A percentile compares a stretch with the other conserved stretches of the same genome.
phyloP scores from a whole-genome alignment of 2,888 invertebrate species.

The Scaptomyza tumidula region DNA sequence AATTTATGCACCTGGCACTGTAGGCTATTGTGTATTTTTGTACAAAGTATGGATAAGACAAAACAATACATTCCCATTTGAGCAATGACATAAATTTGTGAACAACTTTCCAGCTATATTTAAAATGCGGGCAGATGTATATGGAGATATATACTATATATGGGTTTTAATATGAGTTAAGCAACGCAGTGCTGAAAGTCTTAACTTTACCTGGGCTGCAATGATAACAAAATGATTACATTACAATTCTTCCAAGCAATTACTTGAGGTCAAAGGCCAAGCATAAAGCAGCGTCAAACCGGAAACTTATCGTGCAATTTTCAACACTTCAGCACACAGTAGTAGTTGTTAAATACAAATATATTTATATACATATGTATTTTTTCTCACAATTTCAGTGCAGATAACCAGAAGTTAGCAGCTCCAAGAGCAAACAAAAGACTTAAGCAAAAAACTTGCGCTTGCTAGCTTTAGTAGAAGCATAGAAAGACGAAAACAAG shows the following conservation, averaged over 20 bases:
- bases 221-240: slow-evolving; percentile 19
- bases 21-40: slow-evolving; percentile 23
- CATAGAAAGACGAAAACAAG: slow-evolving; percentile 22
- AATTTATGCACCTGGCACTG: slow-evolving; percentile 51
- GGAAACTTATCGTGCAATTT: slow-evolving; percentile 35
- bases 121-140: slow-evolving; percentile 6
- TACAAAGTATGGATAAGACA: slow-evolving; percentile 39
- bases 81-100: slow-evolving; percentile 45
- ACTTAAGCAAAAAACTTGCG: slow-evolving; percentile 62
- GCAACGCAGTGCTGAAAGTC: not conserved
- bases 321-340: slow-evolving; percentile 31
- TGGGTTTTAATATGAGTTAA: not conserved
- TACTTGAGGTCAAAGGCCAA: slow-evolving; percentile 7
- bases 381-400: slow-evolving; percentile 65
- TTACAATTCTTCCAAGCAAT: slow-evolving; percentile 25
- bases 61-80: slow-evolving; percentile 40
- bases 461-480: slow-evolving; percentile 9
- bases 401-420: slow-evolving; percentile 42
- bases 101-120: slow-evolving; percentile 33
- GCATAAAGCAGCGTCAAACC: slow-evolving; percentile 13
- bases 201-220: not conserved
- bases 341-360: slow-evolving; percentile 45
- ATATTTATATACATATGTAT: slow-evolving; percentile 31
- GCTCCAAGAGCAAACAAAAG: slow-evolving; percentile 57
- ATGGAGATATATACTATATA: not conserved